Evolutionary conservation across 2,888 invertebrate species (phyloP).

Genomic region (Rhyacophila evoluta): DNA sequence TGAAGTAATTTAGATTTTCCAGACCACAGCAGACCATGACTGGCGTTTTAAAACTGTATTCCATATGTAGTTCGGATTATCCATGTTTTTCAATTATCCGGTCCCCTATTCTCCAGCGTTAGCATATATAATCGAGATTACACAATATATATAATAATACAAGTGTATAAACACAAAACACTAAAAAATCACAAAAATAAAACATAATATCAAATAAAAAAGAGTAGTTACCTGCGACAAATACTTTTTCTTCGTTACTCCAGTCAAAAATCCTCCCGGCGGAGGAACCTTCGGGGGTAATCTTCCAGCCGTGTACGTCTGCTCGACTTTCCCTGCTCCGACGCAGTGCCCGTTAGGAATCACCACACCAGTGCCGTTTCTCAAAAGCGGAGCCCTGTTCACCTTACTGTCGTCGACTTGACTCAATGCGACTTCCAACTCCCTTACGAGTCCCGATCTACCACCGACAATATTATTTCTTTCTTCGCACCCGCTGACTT

Average conservation of each 20-base stretch:
- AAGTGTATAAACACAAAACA: too few species aligned
- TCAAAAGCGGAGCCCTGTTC: slow-evolving; percentile 33
- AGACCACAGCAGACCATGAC: too few species aligned
- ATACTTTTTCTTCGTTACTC: slow-evolving; percentile 49
- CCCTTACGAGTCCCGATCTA: slow-evolving; percentile 65
- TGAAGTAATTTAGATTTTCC: too few species aligned
- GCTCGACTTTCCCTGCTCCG: slow-evolving; percentile 30
- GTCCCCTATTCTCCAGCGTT: too few species aligned
- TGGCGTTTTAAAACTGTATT: too few species aligned
- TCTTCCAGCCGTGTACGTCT: slow-evolving; percentile 25
- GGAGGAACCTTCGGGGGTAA: slow-evolving; percentile 44
- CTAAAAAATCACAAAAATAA: too few species aligned
- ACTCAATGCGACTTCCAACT: slow-evolving; percentile 67
- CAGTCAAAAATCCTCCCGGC: slow-evolving; percentile 46
- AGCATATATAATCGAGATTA: too few species aligned
- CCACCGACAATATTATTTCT: slow-evolving; percentile 67
- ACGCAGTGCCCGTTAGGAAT: slow-evolving; percentile 52
- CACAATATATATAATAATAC: too few species aligned
- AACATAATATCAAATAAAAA: too few species aligned
- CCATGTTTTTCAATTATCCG: too few species aligned
- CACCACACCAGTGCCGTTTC: slow-evolving; percentile 27
- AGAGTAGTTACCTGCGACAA: slow-evolving; percentile 52
- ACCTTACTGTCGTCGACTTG: slow-evolving; percentile 65
- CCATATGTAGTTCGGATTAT: too few species aligned
- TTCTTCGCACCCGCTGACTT: slow-evolving; percentile 61